A percentile compares a stretch with the other conserved stretches of the same genome.
phyloP scores from a whole-genome alignment of 2,113 vertebrate genomes.

The Ginglymostoma cirratum region DNA sequence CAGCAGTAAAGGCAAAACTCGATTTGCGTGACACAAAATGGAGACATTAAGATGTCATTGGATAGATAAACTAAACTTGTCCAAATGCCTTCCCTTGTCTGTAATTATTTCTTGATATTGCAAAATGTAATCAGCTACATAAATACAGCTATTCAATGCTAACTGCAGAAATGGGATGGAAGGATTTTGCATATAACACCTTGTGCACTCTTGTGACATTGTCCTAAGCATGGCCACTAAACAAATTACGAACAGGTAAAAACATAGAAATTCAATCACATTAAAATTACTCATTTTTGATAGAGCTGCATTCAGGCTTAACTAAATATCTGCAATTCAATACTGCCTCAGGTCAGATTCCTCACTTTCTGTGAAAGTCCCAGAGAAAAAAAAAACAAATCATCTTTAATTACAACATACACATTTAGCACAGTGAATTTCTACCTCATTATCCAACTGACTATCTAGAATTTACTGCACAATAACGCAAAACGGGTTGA shows the following conservation, averaged over 20 bases:
- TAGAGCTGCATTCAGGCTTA: not conserved
- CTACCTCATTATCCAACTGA: not conserved
- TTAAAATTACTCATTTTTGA: not conserved
- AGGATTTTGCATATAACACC: not conserved
- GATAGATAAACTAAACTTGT: not conserved
- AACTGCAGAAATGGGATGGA: not conserved
- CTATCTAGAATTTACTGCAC: constrained; percentile 1
- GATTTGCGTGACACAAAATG: not conserved
- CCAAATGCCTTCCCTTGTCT: not conserved
- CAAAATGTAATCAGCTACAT: not conserved
- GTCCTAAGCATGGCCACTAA: not conserved
- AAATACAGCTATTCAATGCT: not conserved
- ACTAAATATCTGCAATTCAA: constrained; percentile 14
- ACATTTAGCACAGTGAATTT: constrained; percentile 21
- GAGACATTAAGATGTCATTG: not conserved
- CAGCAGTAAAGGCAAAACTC: not conserved
- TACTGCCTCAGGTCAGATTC: not conserved
- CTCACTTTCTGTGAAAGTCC: not conserved
- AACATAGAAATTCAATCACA: not conserved
- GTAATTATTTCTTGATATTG: not conserved
- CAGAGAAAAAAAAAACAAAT: not conserved
- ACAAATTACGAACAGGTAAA: not conserved
- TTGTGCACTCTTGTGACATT: not conserved
- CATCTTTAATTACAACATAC: constrained; percentile 25
- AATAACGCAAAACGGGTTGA: not conserved